Evolutionary conservation across 2,113 vertebrate genomes (phyloP).

Genomic region (Lonchura striata): DNA sequence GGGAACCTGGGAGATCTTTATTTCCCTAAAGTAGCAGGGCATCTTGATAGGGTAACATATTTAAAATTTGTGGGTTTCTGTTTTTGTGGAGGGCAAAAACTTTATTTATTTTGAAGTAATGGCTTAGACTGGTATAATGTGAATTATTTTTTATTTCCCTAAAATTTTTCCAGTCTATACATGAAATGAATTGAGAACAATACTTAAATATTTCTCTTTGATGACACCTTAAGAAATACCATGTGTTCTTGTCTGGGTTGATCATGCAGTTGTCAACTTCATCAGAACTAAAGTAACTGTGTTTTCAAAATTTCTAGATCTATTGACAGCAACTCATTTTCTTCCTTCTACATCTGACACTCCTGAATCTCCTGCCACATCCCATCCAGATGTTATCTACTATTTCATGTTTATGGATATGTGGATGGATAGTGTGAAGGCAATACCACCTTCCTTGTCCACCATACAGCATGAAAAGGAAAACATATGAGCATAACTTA

Average conservation of each 20-base stretch:
- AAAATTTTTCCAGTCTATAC: not conserved
- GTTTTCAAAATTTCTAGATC: slow-evolving; percentile 9
- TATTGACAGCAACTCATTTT: slow-evolving; percentile 5
- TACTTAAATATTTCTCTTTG: not conserved
- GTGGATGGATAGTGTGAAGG: not conserved
- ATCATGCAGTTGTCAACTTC: not conserved
- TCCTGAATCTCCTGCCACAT: not conserved
- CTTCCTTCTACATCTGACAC: not conserved
- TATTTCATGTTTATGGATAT: not conserved
- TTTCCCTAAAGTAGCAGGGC: not conserved
- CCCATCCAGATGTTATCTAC: not conserved
- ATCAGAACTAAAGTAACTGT: not conserved
- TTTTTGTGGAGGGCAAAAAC: not conserved
- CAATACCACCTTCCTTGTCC: not conserved
- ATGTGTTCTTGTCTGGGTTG: not conserved
- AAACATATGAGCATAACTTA: not conserved
- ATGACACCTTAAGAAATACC: not conserved
- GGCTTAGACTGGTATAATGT: not conserved
- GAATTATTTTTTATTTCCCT: not conserved
- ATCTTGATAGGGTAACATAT: not conserved
- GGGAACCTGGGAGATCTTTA: not conserved
- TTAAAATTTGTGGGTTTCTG: not conserved
- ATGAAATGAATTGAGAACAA: not conserved
- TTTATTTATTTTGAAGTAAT: not conserved
- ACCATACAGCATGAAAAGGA: not conserved